Evolutionary conservation across 2,113 vertebrate species (phyloP), one percentile per base, ranked within the genome.

Genomic region (Charina bottae): DNA sequence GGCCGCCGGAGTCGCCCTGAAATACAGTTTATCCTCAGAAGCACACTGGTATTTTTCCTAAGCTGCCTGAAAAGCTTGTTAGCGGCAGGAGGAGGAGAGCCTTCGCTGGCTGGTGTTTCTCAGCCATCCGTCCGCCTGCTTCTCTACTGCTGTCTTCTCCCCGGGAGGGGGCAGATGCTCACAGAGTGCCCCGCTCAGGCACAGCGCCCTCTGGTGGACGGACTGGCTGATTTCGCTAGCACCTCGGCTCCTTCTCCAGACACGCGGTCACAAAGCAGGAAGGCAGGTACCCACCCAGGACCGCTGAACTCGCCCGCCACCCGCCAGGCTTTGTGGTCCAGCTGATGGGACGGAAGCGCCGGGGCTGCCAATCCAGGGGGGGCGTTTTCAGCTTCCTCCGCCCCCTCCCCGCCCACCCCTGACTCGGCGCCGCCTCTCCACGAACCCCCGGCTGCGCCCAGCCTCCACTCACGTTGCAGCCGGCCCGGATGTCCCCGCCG

Each of bases 1-100:
- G 98, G 72, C 98, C 98, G 8, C 98, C 98, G 0, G 98, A 99
- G 97, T 99, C 98, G 23, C 98, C 98, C 98, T 99, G 97, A 64
- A 95, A 78, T 8, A 15, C 12, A 11, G 1, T 13, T 2, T 1
- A 2, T 46, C 21, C 12, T 26, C 6, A 49, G 46, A 56, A 68
- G 4, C 62, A 13, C 5, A 1, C 62, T 64, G 62, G 10, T 3
- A 0, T 28, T 28, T 28, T 28, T 28, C 9, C 24, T 28, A 28
- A 64, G 9, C 26, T 3, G 8, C 19, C 37, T 90, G 15, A 10
- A 49, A 59, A 59, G 55, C 54, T 24, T 21, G 55, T n/a, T 37
- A 60, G 55, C 6, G 21, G n/a, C 33, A 17, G 8, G 37, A 37
- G 3, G 4, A 56, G n/a, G 19, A 9, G 26, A 56, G n/a, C n/a